Conservation (phyloP, 2,888 invertebrate species). For the Nymphalis polychloros region DNA sequence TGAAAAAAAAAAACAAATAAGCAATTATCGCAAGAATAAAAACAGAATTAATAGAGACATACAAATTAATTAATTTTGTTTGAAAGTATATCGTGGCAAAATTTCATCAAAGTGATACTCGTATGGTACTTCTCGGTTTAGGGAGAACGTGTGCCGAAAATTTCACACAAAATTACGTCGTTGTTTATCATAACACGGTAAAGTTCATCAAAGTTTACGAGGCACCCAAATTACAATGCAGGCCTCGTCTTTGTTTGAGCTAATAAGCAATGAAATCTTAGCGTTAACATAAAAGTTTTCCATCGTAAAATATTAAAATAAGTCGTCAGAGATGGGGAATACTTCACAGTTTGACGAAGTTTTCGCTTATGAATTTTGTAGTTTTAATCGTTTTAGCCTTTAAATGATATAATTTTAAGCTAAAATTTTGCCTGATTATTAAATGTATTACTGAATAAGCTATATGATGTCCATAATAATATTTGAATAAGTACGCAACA, state of each 20-base stretch:
- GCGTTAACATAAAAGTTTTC: slow-evolving; percentile 51
- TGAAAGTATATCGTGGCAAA: neutral
- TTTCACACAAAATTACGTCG: slow-evolving; percentile 20
- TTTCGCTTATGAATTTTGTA: slow-evolving; percentile 58
- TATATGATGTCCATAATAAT: too few species aligned
- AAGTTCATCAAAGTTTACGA: slow-evolving; percentile 35
- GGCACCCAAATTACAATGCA: slow-evolving; percentile 23
- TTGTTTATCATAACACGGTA: slow-evolving; percentile 31
- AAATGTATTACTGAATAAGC: neutral
- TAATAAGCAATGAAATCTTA: slow-evolving; percentile 61
- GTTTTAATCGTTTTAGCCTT: slow-evolving; percentile 37
- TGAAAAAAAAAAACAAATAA: slow-evolving; percentile 50
- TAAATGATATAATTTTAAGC: slow-evolving; percentile 6
- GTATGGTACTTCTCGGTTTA: neutral
- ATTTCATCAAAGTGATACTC: neutral
- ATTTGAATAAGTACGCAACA: too few species aligned
- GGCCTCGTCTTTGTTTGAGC: slow-evolving; percentile 37
- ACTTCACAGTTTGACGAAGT: slow-evolving; percentile 50
- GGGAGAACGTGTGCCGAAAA: slow-evolving; percentile 1
- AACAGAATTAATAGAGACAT: too few species aligned
- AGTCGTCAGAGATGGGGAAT: slow-evolving; percentile 39
- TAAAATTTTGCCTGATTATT: neutral
- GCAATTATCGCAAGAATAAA: too few species aligned
- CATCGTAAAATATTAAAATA: slow-evolving; percentile 52
- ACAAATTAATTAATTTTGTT: too few species aligned